Conservation (phyloP, 2,888 invertebrate species). For the Aphodius granarius region DNA sequence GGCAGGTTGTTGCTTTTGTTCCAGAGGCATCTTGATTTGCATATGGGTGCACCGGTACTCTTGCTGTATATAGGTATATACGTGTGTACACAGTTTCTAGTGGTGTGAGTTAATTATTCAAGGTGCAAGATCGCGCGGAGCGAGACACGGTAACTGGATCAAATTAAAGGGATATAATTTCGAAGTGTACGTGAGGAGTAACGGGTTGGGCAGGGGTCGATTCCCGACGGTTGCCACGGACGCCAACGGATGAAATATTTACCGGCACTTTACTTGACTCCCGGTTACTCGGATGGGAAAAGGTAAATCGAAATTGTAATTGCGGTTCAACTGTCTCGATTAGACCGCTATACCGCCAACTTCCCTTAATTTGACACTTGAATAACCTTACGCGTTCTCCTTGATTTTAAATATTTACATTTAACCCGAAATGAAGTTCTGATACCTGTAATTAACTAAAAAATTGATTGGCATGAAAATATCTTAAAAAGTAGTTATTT, state of each 20-base stretch:
- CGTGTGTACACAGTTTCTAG: neutral
- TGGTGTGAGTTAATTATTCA: neutral
- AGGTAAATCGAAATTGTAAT: neutral
- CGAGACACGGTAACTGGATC: neutral
- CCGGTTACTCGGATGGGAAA: neutral
- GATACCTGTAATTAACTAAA: neutral
- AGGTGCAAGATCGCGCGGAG: neutral
- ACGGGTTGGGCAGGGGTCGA: neutral
- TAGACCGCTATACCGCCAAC: neutral
- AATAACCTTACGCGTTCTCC: neutral
- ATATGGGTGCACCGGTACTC: neutral
- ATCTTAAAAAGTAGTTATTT: no score
- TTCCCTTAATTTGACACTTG: neutral
- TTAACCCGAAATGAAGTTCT: neutral
- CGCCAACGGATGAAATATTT: neutral
- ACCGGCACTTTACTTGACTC: neutral
- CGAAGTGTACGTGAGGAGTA: neutral
- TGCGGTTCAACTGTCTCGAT: neutral
- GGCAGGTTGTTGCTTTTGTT: slow-evolving; percentile 7
- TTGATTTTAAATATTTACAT: neutral
- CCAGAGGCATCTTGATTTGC: neutral
- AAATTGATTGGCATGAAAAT: neutral
- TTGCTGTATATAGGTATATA: neutral
- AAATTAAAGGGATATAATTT: neutral
- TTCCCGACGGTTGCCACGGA: neutral